Evolutionary conservation across 2,113 vertebrate species (phyloP).

Genomic region (Hyla sarda): DNA sequence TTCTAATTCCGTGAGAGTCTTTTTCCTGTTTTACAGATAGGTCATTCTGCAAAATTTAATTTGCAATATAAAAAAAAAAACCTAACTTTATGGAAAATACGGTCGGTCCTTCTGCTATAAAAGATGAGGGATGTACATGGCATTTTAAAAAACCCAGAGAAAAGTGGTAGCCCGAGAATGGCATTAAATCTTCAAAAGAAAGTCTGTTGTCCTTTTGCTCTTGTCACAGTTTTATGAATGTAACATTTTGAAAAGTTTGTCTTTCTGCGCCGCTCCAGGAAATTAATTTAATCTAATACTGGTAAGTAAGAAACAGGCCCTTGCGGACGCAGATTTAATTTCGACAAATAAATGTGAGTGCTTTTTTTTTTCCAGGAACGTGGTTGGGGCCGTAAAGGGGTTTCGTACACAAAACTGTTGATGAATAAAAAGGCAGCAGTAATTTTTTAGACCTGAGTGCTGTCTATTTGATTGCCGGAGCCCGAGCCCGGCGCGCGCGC

Average conservation of each 20-base stretch:
- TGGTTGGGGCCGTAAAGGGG: constrained; percentile 61
- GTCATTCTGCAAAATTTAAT: constrained; percentile 54
- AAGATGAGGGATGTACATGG: constrained; percentile 50
- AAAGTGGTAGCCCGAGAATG: constrained; percentile 46
- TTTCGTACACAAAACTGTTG: constrained; percentile 69
- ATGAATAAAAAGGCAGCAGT: constrained; percentile 74
- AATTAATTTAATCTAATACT: constrained; percentile 72
- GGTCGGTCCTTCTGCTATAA: constrained; percentile 34
- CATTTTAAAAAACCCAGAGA: constrained; percentile 55
- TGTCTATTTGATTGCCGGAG: constrained; percentile 80
- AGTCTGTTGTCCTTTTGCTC: constrained; percentile 56
- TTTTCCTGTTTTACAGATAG: constrained; percentile 36
- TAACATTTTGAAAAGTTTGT: constrained; percentile 64
- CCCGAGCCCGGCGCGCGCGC: too few relatives aligned
- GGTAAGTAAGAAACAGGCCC: constrained; percentile 65
- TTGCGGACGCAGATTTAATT: constrained; percentile 71
- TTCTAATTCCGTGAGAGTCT: background rate
- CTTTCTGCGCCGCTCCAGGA: constrained; percentile 61
- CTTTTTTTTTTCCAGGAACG: constrained; percentile 58
- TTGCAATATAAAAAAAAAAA: constrained; percentile 55
- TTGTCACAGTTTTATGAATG: constrained; percentile 60
- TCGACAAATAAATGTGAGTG: constrained; percentile 76
- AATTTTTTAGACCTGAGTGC: constrained; percentile 78
- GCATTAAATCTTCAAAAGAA: constrained; percentile 40
- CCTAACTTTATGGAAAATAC: constrained; percentile 49